Evolutionary conservation across 30 jellyfish, hydroid and myxozoan species (phyloP), one percentile per base, ranked within the genome.

Genomic region (Clytia hemisphaerica): DNA sequence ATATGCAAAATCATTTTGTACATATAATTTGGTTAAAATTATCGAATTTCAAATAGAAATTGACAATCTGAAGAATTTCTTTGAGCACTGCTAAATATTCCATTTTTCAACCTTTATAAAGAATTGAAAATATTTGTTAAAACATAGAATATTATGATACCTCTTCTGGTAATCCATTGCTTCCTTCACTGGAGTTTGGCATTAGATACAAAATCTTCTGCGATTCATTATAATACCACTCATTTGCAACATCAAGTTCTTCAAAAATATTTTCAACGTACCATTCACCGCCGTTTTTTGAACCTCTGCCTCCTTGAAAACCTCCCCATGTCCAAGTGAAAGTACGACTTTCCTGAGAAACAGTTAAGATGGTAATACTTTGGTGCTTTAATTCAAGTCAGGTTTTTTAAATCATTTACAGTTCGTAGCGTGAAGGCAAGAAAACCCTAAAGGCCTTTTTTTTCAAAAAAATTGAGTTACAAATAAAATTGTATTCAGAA

Each of bases 281-380:
- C 98, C 98, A 89, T 53, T 89, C 94, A 26, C 51, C 59, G 4
- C 98, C 98, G 71, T 80, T 79, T 29, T 63, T 66, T 32, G 73
- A 57, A 16, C 98, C 98, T 33, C 98, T 70, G 25, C 95, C 98
- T 45, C 84, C 98, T 89, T 89, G 98, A 64, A 89, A 89, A 22
- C 98, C 98, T 4, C 98, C 98, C 71, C 66, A 81, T 10, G 93
- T 81, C 98, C 98, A 89, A 29, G 73, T 69, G 49, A 89, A 45
- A 19, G 77, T 62, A 2, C 51, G 29, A n/a, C 22, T 32, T 19
- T 32, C 38, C 90, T 76, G 33, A 26, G 36, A 28, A 3, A 2
- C 18, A 71, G n/a, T n/a, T n/a, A n/a, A n/a, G n/a, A n/a, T n/a
- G n/a, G n/a, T n/a, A n/a, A n/a, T n/a, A n/a, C n/a, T n/a, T n/a